These are phyloP conservation scores for Nycticorax nycticorax DNA, from an alignment of 2,113 vertebrate species.

Conservation along the genomic window DNA sequence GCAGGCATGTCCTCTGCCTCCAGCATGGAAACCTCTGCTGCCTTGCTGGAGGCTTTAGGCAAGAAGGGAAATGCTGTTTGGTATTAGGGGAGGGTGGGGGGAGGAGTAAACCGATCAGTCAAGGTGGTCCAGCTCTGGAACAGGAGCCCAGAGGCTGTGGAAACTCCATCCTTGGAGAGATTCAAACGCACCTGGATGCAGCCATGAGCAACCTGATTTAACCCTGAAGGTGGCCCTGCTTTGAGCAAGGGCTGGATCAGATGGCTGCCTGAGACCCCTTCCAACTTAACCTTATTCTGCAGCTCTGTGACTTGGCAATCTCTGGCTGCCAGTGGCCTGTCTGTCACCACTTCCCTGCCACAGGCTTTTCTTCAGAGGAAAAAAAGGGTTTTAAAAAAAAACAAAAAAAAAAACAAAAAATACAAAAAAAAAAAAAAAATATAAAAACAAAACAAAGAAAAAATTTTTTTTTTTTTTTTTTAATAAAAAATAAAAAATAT, in stretches of 20 bases:
- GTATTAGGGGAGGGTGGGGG: neutral
- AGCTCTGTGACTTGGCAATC: neutral
- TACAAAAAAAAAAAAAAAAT: too few relatives aligned
- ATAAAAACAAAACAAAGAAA: too few relatives aligned
- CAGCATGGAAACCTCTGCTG: neutral
- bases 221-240: neutral
- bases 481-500: too few relatives aligned
- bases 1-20: neutral
- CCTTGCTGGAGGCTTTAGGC: neutral
- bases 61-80: neutral
- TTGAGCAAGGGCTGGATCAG: neutral
- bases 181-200: neutral
- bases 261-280: fast-evolving
- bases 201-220: neutral
- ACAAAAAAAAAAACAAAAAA: too few relatives aligned
- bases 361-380: neutral
- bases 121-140: neutral
- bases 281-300: neutral
- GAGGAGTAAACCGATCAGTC: neutral
- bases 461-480: too few relatives aligned
- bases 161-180: neutral
- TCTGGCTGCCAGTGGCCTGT: neutral
- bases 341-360: neutral
- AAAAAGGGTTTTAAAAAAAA: too few relatives aligned
- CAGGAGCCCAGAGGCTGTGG: neutral